Evolutionary conservation across 2,113 vertebrate genomes (phyloP).

Genomic region (Pluvianellus socialis): DNA sequence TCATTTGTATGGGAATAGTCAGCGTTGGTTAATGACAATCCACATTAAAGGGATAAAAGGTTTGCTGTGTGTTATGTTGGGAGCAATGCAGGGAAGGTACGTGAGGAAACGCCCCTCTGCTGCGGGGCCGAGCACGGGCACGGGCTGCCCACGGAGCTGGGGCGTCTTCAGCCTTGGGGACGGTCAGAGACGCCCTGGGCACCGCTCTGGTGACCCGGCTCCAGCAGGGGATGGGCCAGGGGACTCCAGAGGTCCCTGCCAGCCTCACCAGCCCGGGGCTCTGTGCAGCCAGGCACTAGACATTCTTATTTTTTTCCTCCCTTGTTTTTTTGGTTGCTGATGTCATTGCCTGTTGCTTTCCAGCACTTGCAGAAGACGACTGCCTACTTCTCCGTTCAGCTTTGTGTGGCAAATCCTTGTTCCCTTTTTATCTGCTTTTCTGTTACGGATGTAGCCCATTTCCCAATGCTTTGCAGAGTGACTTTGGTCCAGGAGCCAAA

Average conservation of each 20-base stretch:
- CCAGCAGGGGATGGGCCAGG: fast-evolving
- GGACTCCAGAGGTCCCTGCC: background rate
- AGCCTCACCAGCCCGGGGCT: background rate
- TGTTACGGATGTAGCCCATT: background rate
- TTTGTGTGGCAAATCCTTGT: background rate
- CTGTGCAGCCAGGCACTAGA: background rate
- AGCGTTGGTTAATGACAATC: background rate
- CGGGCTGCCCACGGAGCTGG: background rate
- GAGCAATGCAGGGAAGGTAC: background rate
- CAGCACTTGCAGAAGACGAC: background rate
- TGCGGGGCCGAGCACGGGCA: background rate
- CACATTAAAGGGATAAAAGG: fast-evolving
- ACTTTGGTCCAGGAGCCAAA: background rate
- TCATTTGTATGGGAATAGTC: background rate
- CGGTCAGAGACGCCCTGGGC: fast-evolving
- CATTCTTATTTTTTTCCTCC: background rate
- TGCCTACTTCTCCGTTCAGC: background rate
- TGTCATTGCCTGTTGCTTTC: background rate
- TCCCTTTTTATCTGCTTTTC: background rate
- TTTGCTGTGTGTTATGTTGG: fast-evolving
- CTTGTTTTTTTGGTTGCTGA: background rate
- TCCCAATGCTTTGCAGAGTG: background rate
- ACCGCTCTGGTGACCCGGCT: too few species aligned
- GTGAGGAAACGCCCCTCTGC: fast-evolving
- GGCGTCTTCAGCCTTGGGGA: fast-evolving